Evolutionary conservation across 2,113 vertebrate genomes (phyloP), one percentile per base, ranked within the genome.

Genomic region (Zosterops lateralis): DNA sequence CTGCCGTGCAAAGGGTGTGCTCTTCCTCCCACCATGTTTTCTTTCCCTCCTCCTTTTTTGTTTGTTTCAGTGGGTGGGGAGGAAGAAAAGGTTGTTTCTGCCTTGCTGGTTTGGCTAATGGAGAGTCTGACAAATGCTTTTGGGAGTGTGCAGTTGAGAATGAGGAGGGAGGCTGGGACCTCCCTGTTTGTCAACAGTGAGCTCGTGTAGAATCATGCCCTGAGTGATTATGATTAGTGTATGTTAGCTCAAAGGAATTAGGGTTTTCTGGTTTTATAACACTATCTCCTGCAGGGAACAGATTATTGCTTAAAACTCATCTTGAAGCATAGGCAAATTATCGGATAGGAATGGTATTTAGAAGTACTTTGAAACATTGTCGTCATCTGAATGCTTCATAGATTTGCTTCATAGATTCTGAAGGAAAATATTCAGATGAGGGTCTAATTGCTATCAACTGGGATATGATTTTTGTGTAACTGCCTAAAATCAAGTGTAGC

Each of bases 171-270:
- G 75, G 21, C 29, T 68, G 58, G 72, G 90, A 84, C 79, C 90
- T 95, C 90, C 92, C 88, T 92, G 64, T 95, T 96, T 92, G 95
- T 96, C 93, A 94, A 86, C 79, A 92, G 67, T 82, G 68, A 91
- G 40, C 85, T 95, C 21, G 0, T 93, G 73, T 73, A 90, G 79
- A 83, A 94, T 94, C 88, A 80, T 88, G 79, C 72, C 38, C 56
- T 22, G 65, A 42, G 47, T 77, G 60, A 70, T 87, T 87, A 85
- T 67, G 60, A 79, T 85, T 87, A 93, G 62, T 1, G 1, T 68
- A 17, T 81, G 40, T 58, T 85, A 80, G 54, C 64, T 88, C 56
- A 66, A 87, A 90, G 73, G 61, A 84, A 47, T 72, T 88, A 58
- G 14, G 18, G 34, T 70, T 92, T 95, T 87, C 54, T 91, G 16